These are phyloP conservation scores for Antheraea yamamai DNA, from an alignment of 2,888 invertebrate species.

Conservation along the genomic window DNA sequence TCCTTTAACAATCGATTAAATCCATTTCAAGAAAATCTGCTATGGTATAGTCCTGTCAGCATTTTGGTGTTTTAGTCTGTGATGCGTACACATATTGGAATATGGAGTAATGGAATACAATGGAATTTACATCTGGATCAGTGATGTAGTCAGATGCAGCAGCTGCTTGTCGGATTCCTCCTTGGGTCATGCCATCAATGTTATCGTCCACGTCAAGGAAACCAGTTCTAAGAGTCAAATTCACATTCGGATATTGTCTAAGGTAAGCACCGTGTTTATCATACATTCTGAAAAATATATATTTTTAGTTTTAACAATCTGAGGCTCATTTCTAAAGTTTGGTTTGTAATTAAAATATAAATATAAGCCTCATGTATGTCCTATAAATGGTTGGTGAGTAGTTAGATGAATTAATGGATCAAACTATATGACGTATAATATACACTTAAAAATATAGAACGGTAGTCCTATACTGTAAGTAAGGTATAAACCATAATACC, in stretches of 20 bases:
- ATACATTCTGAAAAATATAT: slow-evolving; percentile 45
- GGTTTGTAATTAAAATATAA: neutral
- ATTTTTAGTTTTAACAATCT: neutral
- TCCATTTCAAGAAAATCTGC: neutral
- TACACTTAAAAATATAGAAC: too few relatives aligned
- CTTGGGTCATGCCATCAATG: slow-evolving; percentile 58
- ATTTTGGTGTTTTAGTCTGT: too few relatives aligned
- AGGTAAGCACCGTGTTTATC: slow-evolving; percentile 49
- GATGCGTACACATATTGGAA: neutral
- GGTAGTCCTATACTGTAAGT: too few relatives aligned
- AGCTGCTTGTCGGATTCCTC: slow-evolving; percentile 57
- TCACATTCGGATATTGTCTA: slow-evolving; percentile 50
- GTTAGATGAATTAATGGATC: neutral
- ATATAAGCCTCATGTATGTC: neutral
- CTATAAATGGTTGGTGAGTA: neutral
- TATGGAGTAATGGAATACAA: too few relatives aligned
- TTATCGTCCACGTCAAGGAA: slow-evolving; percentile 52
- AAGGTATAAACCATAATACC: too few relatives aligned
- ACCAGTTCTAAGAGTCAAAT: slow-evolving; percentile 54
- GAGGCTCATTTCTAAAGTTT: neutral
- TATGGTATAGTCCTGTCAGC: neutral
- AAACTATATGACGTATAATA: too few relatives aligned
- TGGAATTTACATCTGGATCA: slow-evolving; percentile 59
- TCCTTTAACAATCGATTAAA: too few relatives aligned
- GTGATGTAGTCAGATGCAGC: slow-evolving; percentile 56